Evolutionary conservation across 2,113 vertebrate genomes (phyloP).

Genomic region (Euleptes europaea): DNA sequence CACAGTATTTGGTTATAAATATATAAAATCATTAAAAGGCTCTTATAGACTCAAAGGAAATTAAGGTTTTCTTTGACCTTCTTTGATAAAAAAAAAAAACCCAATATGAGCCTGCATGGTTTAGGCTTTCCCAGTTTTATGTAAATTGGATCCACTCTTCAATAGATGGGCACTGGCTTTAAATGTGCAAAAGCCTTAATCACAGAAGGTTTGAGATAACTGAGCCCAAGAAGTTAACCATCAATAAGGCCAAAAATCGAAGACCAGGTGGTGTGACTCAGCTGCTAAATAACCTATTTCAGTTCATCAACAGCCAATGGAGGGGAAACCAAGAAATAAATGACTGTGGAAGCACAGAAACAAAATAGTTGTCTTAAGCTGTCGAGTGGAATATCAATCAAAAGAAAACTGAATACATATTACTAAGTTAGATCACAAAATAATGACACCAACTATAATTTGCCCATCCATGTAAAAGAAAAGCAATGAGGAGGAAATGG

Average conservation of each 20-base stretch:
- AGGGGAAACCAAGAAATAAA: accelerated
- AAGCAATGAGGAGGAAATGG: background rate
- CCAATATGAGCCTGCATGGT: background rate
- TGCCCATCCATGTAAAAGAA: background rate
- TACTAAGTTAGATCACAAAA: background rate
- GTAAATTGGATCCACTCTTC: constrained; percentile 2
- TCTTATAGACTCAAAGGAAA: background rate
- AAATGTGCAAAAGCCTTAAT: background rate
- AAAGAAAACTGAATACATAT: background rate
- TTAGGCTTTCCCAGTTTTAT: background rate
- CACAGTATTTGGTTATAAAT: background rate
- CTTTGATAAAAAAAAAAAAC: background rate
- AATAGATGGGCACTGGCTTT: background rate
- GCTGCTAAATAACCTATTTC: background rate
- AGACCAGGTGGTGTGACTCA: accelerated
- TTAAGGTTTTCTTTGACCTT: too few relatives aligned
- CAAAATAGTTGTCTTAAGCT: background rate
- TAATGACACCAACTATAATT: background rate
- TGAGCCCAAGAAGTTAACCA: accelerated
- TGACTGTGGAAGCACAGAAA: accelerated
- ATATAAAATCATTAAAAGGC: accelerated
- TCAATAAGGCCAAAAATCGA: accelerated
- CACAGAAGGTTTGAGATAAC: background rate
- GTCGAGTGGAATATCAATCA: background rate
- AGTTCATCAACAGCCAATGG: accelerated